These are phyloP conservation scores for Alethe diademata DNA, from an alignment of 2,113 vertebrate genomes.

Conservation along the genomic window DNA sequence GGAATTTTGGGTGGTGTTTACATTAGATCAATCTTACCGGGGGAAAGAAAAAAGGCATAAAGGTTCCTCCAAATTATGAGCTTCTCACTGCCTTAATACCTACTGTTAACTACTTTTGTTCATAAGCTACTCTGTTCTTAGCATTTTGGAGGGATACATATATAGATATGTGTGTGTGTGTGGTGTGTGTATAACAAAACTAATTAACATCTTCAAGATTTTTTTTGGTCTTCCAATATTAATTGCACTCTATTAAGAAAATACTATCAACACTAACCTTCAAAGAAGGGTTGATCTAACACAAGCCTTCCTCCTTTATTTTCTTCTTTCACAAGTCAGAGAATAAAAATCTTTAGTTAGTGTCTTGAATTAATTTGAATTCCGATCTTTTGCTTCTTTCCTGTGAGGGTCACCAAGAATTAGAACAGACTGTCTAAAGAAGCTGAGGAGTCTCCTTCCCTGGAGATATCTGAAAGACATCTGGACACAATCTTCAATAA, in stretches of 20 bases:
- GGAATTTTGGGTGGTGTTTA: background rate
- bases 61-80: rapidly evolving
- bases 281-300: background rate
- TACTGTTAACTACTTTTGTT: background rate
- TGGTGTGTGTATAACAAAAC: rapidly evolving
- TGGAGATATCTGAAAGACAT: background rate
- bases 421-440: background rate
- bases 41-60: background rate
- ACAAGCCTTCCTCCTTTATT: background rate
- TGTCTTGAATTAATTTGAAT: background rate
- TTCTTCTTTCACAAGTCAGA: background rate
- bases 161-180: too few species aligned
- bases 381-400: background rate
- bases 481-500: background rate
- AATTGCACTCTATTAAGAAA: background rate
- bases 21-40: background rate
- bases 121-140: background rate
- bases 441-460: background rate
- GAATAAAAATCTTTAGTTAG: background rate
- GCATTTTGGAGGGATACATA: too few species aligned
- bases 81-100: background rate
- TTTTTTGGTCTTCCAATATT: background rate
- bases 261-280: background rate
- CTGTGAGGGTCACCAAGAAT: background rate
- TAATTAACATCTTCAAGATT: background rate